These are phyloP conservation scores for Sphaerophoria rueppellii DNA, from an alignment of 2,888 invertebrate genomes.

Conservation along the genomic window DNA sequence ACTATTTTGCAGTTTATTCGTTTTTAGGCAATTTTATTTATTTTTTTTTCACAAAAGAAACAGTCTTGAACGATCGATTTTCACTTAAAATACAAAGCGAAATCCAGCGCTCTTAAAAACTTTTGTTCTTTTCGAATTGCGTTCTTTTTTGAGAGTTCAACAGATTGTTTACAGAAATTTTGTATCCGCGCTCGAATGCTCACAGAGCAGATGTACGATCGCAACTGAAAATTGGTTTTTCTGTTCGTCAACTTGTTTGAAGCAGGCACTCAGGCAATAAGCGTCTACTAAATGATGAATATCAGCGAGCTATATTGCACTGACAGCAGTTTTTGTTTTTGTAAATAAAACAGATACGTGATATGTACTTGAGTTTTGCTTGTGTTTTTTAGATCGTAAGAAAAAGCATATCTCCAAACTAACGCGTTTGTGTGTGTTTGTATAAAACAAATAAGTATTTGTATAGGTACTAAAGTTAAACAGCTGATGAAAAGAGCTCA, in stretches of 20 bases:
- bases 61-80: constrained; percentile 10
- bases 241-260: neutral
- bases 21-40: constrained; percentile 1
- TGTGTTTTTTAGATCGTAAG: constrained; percentile 47
- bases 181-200: constrained; percentile 45
- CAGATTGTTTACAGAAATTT: neutral
- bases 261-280: neutral
- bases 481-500: constrained; percentile 12
- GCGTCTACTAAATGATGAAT: neutral
- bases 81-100: neutral
- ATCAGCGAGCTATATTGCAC: constrained; percentile 12
- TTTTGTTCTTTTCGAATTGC: constrained; percentile 10
- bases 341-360: neutral
- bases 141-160: constrained; percentile 15
- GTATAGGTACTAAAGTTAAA: constrained; percentile 13
- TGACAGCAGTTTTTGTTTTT: constrained; percentile 12
- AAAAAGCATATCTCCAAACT: constrained; percentile 20
- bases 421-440: neutral
- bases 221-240: constrained; percentile 54
- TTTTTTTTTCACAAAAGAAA: neutral
- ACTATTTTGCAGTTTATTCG: constrained; percentile 42
- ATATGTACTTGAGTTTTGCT: neutral
- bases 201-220: constrained; percentile 60
- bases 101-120: neutral
- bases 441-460: neutral